Evolutionary conservation across 2,113 vertebrate genomes (phyloP).

Genomic region (Tenrec ecaudatus): DNA sequence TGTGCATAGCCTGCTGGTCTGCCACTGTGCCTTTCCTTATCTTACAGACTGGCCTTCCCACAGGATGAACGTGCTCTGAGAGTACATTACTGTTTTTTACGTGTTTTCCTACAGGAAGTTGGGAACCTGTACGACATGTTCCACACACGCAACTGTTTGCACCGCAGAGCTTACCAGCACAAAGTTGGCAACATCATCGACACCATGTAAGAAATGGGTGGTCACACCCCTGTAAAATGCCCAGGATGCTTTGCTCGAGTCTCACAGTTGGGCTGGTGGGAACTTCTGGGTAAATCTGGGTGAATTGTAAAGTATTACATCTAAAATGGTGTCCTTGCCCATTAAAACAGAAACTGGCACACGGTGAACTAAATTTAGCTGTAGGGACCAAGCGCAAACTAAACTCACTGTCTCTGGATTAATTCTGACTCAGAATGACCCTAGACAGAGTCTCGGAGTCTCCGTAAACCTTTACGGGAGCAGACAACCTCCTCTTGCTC

Average conservation of each 20-base stretch:
- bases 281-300: slow-evolving; percentile 40
- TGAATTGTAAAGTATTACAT: slow-evolving; percentile 43
- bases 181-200: slow-evolving; percentile 95
- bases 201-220: slow-evolving; percentile 90
- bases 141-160: slow-evolving; percentile 93
- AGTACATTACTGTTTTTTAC: not conserved
- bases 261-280: not conserved
- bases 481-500: no score
- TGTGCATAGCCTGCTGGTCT: not conserved
- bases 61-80: not conserved
- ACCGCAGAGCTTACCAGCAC: slow-evolving; percentile 97
- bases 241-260: not conserved
- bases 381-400: not conserved
- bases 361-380: not conserved
- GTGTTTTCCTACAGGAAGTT: slow-evolving; percentile 90
- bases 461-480: no score
- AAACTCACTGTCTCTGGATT: no score
- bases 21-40: not conserved
- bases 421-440: no score
- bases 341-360: not conserved
- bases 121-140: slow-evolving; percentile 97
- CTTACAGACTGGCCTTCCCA: not conserved
- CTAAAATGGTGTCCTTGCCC: slow-evolving; percentile 6
- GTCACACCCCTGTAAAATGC: slow-evolving; percentile 28
- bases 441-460: no score